Evolutionary conservation across 2,113 vertebrate species (phyloP).

Genomic region (Urocolius indicus): DNA sequence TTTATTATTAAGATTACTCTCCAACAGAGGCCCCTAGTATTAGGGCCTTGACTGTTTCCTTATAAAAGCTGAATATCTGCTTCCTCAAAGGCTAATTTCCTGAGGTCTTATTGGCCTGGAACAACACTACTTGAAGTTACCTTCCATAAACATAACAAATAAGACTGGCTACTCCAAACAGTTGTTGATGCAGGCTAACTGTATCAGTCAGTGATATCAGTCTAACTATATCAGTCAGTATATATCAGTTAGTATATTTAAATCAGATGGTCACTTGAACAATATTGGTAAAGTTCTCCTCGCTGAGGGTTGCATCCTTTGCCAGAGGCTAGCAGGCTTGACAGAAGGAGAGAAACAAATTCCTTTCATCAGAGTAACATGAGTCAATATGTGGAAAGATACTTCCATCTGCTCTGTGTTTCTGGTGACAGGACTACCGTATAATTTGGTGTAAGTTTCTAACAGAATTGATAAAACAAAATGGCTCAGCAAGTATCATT

Average conservation of each 20-base stretch:
- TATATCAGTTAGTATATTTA: not conserved
- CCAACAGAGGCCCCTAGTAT: not conserved
- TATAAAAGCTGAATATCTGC: not conserved
- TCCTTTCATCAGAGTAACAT: slow-evolving; percentile 58
- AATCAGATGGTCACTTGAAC: slow-evolving; percentile 41
- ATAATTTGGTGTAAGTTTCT: slow-evolving; percentile 43
- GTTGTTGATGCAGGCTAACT: not conserved
- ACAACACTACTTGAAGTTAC: not conserved
- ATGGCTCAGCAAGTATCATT: not conserved
- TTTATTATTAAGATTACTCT: not conserved
- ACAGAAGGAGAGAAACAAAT: slow-evolving; percentile 40
- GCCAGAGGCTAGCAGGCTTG: slow-evolving; percentile 52
- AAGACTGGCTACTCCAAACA: not conserved
- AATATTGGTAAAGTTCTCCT: slow-evolving; percentile 39
- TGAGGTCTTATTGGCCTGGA: not conserved
- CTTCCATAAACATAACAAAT: not conserved
- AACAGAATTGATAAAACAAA: slow-evolving; percentile 37
- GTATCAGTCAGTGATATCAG: not conserved
- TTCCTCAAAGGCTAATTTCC: not conserved
- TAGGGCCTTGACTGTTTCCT: not conserved
- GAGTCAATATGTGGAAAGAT: slow-evolving; percentile 63
- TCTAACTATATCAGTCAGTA: no score
- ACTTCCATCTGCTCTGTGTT: slow-evolving; percentile 69
- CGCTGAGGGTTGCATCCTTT: not conserved
- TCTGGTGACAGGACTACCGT: slow-evolving; percentile 53